Evolutionary conservation across 2,797 vertebrate genomes (phyloP), one percentile per base, ranked within the genome.

Genomic region (Chloroceryle inda): DNA sequence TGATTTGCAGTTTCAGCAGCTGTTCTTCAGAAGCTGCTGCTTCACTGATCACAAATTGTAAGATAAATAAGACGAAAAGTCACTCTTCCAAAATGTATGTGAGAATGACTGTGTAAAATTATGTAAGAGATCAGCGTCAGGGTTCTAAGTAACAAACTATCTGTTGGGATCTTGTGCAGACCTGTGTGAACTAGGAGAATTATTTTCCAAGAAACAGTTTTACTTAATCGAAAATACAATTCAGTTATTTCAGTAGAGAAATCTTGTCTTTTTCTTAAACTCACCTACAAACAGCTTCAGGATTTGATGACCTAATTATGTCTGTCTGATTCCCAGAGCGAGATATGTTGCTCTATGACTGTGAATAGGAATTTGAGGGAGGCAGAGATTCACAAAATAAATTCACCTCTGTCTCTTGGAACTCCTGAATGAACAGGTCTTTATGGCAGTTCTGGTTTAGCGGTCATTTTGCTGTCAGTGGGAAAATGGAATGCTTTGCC

Each of bases 11-110:
- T 96, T 89, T 91, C 94, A 96, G 13, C 95, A 96, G 72, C 89
- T 98, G 89, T 97, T 97, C 89, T 97, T 98, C 66, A 96, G 96
- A 85, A 96, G 96, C 15, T 92, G 59, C 74, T 87, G 53, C 27
- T 83, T 86, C 29, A 79, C 9, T 1, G 52, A 78, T 47, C 76
- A 91, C 45, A 81, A 45, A 11, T 75, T 88, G 13, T 74, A 80
- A 3, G 17, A 81, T 13, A 62, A 81, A 15, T 84, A 87, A 40
- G 91, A 87, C 59, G n/a, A 29, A 29, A 5, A 8, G 15, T 61
- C 82, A 31, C 22, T 79, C 22, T 87, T 75, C 10, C 38, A 38
- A 9, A 50, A 50, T 0, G 1, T 71, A 27, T 45, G 5, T 55
- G 24, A 71, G 10, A 92, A 58, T 14, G 58, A 96, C 7, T 55